These are phyloP conservation scores for Cyrtonyx montezumae DNA, from an alignment of 2,113 vertebrate genomes.

Conservation along the genomic window DNA sequence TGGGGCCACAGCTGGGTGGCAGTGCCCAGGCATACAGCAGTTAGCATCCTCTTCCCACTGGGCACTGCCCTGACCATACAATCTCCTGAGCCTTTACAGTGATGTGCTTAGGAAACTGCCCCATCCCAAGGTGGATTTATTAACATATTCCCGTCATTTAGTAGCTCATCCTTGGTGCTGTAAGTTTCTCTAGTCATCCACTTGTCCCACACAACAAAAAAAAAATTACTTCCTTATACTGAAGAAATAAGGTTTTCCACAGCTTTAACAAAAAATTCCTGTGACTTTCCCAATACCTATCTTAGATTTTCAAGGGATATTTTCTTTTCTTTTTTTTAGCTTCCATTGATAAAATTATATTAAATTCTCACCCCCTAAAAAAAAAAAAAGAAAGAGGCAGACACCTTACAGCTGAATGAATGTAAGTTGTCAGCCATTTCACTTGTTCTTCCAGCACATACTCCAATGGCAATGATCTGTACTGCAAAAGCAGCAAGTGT, in stretches of 20 bases:
- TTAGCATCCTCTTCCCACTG: background rate
- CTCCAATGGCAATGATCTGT: background rate
- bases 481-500: background rate
- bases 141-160: background rate
- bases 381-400: background rate
- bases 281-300: background rate
- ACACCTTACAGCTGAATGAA: background rate
- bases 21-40: background rate
- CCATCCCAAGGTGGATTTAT: background rate
- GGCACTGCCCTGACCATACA: background rate
- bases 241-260: background rate
- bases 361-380: background rate
- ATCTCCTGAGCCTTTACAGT: fast-evolving
- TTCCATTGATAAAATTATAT: background rate
- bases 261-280: background rate
- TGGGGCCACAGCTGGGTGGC: background rate
- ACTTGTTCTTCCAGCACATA: background rate
- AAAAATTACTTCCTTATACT: background rate
- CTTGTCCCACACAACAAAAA: background rate
- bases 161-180: background rate
- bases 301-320: background rate
- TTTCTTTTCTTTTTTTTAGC: background rate
- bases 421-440: background rate
- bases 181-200: slow-evolving; percentile 14
- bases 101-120: background rate